Conservation (phyloP, 2,113 vertebrate species). For the Prunella fulvescens region DNA sequence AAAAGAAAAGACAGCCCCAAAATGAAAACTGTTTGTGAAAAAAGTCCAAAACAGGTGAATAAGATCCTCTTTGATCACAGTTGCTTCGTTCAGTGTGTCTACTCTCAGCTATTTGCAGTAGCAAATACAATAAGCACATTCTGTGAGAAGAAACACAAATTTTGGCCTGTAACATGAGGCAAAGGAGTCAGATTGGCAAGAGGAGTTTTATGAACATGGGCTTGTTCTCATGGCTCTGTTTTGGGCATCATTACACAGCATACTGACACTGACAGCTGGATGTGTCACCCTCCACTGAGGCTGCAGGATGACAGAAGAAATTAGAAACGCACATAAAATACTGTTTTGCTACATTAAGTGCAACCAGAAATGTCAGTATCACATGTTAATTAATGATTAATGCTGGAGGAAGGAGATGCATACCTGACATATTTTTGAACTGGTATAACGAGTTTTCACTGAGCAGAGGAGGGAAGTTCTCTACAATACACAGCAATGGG, state of each 20-base stretch:
- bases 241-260: not conserved
- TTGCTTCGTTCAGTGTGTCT: not conserved
- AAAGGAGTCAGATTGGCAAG: not conserved
- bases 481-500: not conserved
- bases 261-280: not conserved
- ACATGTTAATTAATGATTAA: constrained; percentile 55
- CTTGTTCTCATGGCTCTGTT: not conserved
- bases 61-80: not conserved
- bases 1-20: not conserved
- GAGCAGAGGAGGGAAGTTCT: constrained; percentile 14
- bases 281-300: not conserved
- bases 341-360: constrained; percentile 14
- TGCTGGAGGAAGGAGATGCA: constrained; percentile 37
- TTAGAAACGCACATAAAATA: not conserved
- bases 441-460: constrained; percentile 43
- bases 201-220: not conserved
- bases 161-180: not conserved
- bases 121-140: not conserved
- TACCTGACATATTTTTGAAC: constrained; percentile 62
- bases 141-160: not conserved
- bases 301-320: not conserved
- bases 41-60: not conserved
- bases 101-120: not conserved
- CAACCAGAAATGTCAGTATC: constrained; percentile 53
- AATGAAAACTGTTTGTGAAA: not conserved